These are phyloP conservation scores for Himalopsyche tibetana DNA, from an alignment of 2,888 invertebrate species.

Conservation along the genomic window DNA sequence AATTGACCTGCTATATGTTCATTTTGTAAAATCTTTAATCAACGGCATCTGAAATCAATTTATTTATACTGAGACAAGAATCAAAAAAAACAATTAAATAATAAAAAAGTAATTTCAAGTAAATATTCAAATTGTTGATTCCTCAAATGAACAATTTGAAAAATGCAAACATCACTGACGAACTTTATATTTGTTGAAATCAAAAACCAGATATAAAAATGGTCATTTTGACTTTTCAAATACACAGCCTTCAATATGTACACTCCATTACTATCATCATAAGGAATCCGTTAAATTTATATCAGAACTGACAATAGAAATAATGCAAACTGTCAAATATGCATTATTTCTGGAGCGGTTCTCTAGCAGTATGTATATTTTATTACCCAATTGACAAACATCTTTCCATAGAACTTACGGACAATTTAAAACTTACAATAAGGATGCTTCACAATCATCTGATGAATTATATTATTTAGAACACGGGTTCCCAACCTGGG, in stretches of 20 bases:
- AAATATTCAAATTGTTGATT: no score
- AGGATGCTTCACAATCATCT: background rate
- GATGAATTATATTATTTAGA: background rate
- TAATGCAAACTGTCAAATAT: background rate
- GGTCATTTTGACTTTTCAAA: background rate
- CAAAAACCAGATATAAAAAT: background rate
- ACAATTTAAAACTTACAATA: background rate
- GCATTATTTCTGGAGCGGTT: background rate
- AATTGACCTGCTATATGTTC: no score
- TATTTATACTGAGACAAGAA: no score
- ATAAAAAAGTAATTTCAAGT: no score
- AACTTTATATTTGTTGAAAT: background rate
- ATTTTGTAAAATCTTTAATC: no score
- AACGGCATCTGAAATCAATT: no score
- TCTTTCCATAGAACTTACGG: background rate
- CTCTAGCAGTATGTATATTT: background rate
- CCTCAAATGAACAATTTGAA: no score
- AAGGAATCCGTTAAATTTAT: background rate
- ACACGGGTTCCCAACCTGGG: no score
- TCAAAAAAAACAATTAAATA: no score
- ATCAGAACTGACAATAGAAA: constrained; percentile 14
- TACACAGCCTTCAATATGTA: constrained; percentile 56
- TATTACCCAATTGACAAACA: background rate
- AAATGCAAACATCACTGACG: no score
- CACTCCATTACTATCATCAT: constrained; percentile 23